A percentile compares a stretch with the other conserved stretches of the same genome.
These are phyloP conservation scores for Dryobotodes eremita DNA, from an alignment of 2,888 invertebrate genomes.

Conservation along the genomic window DNA sequence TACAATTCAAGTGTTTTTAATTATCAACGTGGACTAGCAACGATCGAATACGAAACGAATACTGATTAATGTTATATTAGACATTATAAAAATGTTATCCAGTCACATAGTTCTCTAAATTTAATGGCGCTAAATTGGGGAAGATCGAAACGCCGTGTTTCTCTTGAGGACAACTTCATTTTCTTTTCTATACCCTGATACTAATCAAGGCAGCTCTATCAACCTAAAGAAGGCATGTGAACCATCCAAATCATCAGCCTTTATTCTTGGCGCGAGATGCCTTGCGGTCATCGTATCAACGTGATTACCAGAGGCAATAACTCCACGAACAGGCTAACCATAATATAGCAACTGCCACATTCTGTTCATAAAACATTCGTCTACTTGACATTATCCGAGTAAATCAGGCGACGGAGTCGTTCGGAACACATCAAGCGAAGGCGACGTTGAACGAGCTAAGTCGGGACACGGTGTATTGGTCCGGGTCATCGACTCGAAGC, in stretches of 20 bases:
- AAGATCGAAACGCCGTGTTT: constrained; percentile 13
- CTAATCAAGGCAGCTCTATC: constrained; percentile 31
- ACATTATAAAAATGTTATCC: constrained; percentile 66
- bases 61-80: constrained; percentile 52
- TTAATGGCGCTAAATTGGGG: constrained; percentile 43
- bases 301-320: background rate
- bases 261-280: constrained; percentile 6
- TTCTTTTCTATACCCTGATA: constrained; percentile 24
- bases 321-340: background rate
- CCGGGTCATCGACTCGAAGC: constrained; percentile 89
- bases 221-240: constrained; percentile 15
- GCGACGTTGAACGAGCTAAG: constrained; percentile 77
- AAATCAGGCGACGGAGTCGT: constrained; percentile 82
- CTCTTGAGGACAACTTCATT: constrained; percentile 2
- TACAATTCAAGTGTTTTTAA: constrained; percentile 63
- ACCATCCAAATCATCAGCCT: constrained; percentile 9
- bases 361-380: background rate
- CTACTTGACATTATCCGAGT: constrained; percentile 68
- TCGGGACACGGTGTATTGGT: constrained; percentile 86
- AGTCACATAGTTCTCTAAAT: constrained; percentile 62
- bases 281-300: background rate
- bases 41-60: constrained; percentile 69
- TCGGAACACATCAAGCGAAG: constrained; percentile 80
- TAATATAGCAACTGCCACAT: background rate
- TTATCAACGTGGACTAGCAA: constrained; percentile 66